phyloP scores from a whole-genome alignment of 2,797 vertebrate species.

The Emys orbicularis region DNA sequence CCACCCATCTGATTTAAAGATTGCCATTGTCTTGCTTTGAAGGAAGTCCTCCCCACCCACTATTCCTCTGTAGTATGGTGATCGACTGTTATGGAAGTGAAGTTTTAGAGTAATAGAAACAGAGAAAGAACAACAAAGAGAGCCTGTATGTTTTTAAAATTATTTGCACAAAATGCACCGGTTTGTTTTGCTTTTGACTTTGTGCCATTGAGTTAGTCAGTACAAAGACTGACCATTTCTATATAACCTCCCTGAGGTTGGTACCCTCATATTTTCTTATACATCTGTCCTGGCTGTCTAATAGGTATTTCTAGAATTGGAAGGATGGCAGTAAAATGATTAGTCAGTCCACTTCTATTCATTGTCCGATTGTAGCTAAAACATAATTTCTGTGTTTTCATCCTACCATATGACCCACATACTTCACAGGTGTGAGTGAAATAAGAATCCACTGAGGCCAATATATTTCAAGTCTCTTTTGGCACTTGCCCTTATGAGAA shows the following conservation, averaged over 20 bases:
- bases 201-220: background rate
- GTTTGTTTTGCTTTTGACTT: background rate
- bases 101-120: background rate
- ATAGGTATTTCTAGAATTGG: background rate
- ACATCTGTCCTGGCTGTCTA: background rate
- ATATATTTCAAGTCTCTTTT: background rate
- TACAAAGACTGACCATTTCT: background rate
- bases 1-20: background rate
- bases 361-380: background rate
- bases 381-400: background rate
- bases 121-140: background rate
- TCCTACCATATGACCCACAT: background rate
- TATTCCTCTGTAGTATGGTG: background rate
- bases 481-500: background rate
- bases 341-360: background rate
- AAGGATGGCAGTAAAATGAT: background rate
- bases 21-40: background rate
- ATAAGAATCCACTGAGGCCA: slow-evolving; percentile 5
- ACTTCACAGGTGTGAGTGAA: background rate
- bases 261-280: background rate
- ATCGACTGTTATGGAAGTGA: background rate
- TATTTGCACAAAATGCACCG: background rate
- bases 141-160: background rate
- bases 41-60: background rate
- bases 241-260: background rate